Conservation (phyloP, 1,140 invertebrate genomes). For the Drosophila nigromelanica region DNA sequence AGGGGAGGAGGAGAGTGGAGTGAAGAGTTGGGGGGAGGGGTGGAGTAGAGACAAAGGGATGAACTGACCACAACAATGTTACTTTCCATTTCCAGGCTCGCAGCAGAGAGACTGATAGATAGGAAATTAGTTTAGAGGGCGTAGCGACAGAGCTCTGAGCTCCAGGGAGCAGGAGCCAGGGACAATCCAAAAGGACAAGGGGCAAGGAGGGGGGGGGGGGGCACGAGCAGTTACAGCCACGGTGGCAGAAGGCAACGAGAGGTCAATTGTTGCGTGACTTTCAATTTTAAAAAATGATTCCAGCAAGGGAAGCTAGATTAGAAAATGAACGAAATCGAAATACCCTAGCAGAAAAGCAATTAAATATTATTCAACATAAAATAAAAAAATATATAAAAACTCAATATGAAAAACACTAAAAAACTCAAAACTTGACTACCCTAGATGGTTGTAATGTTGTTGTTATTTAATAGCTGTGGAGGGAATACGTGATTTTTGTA, state of each 20-base stretch:
- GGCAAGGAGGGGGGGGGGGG: not conserved
- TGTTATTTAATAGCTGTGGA: too few species aligned
- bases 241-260: not conserved
- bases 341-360: not conserved
- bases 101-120: constrained; percentile 5
- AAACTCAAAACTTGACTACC: too few species aligned
- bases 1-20: not conserved
- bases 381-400: too few species aligned
- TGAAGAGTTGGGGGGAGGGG: not conserved
- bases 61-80: constrained; percentile 35
- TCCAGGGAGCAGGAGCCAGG: not conserved
- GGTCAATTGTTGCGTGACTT: constrained; percentile 80
- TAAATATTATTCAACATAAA: too few species aligned
- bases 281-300: constrained; percentile 61
- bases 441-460: too few species aligned
- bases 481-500: too few species aligned
- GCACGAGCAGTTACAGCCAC: not conserved
- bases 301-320: too few species aligned
- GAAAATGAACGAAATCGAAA: not conserved
- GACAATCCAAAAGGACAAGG: not conserved
- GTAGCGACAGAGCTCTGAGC: not conserved
- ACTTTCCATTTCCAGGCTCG: constrained; percentile 35
- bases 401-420: too few species aligned
- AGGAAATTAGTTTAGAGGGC: constrained; percentile 12
- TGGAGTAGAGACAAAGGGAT: too few species aligned